Base-by-base conservation (phyloP, 1,140 invertebrate genomes). In the Euwallacea fornicatus region DNA sequence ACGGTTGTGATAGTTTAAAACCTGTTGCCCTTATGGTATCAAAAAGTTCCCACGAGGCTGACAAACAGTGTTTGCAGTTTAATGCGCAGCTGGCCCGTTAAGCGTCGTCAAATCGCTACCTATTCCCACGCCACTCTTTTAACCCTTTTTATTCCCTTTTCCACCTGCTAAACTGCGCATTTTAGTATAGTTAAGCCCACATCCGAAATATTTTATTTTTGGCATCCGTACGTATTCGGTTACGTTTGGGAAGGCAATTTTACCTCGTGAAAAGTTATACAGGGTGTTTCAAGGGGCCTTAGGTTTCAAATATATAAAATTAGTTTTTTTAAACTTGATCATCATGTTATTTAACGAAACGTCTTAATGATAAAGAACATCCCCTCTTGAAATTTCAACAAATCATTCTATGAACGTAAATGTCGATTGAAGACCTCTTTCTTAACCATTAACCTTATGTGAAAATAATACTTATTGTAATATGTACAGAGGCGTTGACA, bases 21-120 rank as follows among this genome's bases (percentile, higher is more conserved):
- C 66, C 66, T 68, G 66, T 68, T 68, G 66, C 66, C 66, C 66
- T 68, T 68, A 68, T 61, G 56, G 16, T 61, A 60, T 68, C 44
- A 61, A 10, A 68, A 68, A 46, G 56, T 68, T 68, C 66, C 66
- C 66, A 68, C 66, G 66, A 68, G 66, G 66, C 58, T 50, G 58
- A 58, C 66, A 61, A 68, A 68, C 44, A 67, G 21, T 33, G 21
- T 33, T 33, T 33, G 21, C 21, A 33, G 21, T 33, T 33, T 43
- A 56, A 59, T 60, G 41, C 42, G 56, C 66, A 61, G 66, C 58
- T 68, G 66, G 42, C 41, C 56, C 9, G 43, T 61, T 47, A 42
- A 55, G 9, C 21, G 11, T 33, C 21, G 21, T 66, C 53, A 66
- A 58, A 58, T 66, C 54, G 43, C 53, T 54, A 66, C 65, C 65